phyloP scores from a whole-genome alignment of 2,888 invertebrate genomes.

The Cecidostiba fungosa region DNA sequence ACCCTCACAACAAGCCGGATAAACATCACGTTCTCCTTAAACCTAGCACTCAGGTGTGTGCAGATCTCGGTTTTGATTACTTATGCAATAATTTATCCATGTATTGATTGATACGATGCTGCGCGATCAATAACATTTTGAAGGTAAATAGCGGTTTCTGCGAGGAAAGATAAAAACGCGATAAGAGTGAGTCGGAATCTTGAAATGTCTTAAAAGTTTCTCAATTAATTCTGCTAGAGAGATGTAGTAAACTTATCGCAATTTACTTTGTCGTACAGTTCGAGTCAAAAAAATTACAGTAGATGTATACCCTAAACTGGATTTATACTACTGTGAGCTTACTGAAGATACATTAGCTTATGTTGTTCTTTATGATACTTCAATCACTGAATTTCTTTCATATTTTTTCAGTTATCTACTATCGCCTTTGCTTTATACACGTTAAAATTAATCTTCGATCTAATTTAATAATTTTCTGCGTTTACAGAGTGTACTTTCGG shows the following conservation, averaged over 20 bases:
- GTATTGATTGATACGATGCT: neutral
- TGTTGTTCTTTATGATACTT: neutral
- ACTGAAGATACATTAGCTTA: neutral
- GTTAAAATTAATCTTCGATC: neutral
- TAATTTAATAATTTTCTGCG: neutral
- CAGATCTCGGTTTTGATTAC: slow-evolving; percentile 50
- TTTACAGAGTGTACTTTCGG: slow-evolving; percentile 78
- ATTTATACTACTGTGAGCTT: slow-evolving; percentile 20
- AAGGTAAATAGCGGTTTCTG: neutral
- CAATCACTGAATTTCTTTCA: neutral
- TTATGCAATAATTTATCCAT: neutral
- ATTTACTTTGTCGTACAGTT: neutral
- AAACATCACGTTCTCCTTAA: slow-evolving; percentile 93
- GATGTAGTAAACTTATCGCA: neutral
- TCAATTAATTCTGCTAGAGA: neutral
- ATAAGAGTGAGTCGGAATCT: neutral
- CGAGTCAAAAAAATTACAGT: neutral
- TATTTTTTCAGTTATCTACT: too few relatives aligned
- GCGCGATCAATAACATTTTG: too few relatives aligned
- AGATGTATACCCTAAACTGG: slow-evolving; percentile 15
- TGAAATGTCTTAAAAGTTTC: neutral
- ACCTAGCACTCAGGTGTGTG: slow-evolving; percentile 90
- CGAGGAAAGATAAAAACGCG: neutral
- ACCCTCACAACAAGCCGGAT: slow-evolving; percentile 89
- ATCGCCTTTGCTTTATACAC: neutral